Conservation (phyloP, 2,888 invertebrate species). For the Chloroclysta siterata region DNA sequence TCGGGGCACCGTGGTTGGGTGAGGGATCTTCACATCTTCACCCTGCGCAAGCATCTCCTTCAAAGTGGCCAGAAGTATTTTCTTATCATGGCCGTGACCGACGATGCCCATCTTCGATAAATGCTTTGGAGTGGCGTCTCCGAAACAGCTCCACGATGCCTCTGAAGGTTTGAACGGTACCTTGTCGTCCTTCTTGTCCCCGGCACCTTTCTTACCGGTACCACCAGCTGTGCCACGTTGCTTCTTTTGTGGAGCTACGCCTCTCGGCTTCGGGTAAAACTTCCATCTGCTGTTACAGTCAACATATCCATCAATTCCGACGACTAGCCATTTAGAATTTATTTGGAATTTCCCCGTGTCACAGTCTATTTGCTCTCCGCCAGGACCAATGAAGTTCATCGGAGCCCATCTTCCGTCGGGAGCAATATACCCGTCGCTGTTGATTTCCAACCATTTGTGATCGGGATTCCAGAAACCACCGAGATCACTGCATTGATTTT, state of each 20-base stretch:
- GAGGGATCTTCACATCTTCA: constrained; percentile 63
- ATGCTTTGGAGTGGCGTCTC: constrained; percentile 61
- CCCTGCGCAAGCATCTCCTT: constrained; percentile 63
- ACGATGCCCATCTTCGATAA: constrained; percentile 73
- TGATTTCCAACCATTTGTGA: constrained; percentile 74
- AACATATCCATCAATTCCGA: constrained; percentile 75
- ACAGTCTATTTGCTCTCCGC: constrained; percentile 66
- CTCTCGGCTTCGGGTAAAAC: constrained; percentile 55
- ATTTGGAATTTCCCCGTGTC: constrained; percentile 70
- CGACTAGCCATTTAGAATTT: constrained; percentile 63
- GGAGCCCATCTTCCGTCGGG: constrained; percentile 76
- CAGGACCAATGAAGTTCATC: constrained; percentile 65
- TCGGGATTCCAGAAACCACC: constrained; percentile 76
- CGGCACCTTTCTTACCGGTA: constrained; percentile 33
- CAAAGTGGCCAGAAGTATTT: constrained; percentile 58
- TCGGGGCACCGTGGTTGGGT: constrained; percentile 53
- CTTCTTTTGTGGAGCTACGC: constrained; percentile 34
- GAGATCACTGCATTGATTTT: constrained; percentile 73
- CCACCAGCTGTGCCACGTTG: constrained; percentile 17
- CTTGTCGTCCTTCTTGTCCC: constrained; percentile 48
- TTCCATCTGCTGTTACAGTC: constrained; percentile 67
- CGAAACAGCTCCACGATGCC: constrained; percentile 74
- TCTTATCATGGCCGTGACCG: constrained; percentile 74
- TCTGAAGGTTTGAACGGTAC: constrained; percentile 51
- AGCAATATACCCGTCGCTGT: constrained; percentile 70